Conservation (phyloP, 53 echinoderm and acorn worm genomes). For the Temnopleurus reevesii region DNA sequence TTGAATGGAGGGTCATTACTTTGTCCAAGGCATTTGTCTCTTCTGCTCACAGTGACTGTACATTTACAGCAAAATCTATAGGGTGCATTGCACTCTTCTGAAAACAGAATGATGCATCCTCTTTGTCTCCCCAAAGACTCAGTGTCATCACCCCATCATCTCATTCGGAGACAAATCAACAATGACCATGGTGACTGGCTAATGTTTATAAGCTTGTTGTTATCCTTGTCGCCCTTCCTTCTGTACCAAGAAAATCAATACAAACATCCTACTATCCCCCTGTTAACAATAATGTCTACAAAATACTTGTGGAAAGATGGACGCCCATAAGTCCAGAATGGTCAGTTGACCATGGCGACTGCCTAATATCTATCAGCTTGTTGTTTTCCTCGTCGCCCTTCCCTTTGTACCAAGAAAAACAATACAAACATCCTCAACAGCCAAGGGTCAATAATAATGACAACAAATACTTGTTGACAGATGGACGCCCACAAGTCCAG, state of each 20-base stretch:
- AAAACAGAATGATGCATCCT: too few relatives aligned
- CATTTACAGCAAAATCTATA: too few relatives aligned
- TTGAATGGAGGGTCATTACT: too few relatives aligned
- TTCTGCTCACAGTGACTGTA: too few relatives aligned
- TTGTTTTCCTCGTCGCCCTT: neutral
- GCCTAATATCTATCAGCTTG: too few relatives aligned
- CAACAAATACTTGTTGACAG: neutral
- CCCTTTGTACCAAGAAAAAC: neutral
- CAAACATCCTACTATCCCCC: neutral
- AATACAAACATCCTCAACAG: neutral
- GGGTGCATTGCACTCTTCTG: too few relatives aligned
- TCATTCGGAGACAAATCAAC: neutral
- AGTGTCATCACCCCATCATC: neutral
- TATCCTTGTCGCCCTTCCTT: neutral
- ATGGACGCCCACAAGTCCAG: constrained; percentile 1
- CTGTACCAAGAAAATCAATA: neutral
- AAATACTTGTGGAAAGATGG: neutral
- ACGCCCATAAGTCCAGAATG: neutral
- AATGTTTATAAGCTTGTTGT: constrained; percentile 18
- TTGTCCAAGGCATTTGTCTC: too few relatives aligned
- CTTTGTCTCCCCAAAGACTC: neutral
- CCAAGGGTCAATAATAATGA: neutral
- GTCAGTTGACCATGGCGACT: too few relatives aligned
- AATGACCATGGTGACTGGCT: constrained; percentile 11
- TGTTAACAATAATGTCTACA: neutral